Evolutionary conservation across 2,113 vertebrate genomes (phyloP).

Genomic region (Heterochromis multidens): DNA sequence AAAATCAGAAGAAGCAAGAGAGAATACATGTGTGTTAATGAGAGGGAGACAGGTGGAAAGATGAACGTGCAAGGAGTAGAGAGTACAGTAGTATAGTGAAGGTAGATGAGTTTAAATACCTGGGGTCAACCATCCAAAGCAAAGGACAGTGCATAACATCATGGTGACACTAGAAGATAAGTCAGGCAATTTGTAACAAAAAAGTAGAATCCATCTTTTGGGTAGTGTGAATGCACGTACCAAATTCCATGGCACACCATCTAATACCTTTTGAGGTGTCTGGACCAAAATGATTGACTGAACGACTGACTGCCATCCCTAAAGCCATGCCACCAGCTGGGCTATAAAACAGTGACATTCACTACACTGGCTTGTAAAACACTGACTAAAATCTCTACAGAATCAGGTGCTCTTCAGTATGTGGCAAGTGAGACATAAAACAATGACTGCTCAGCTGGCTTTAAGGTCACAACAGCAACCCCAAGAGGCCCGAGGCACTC

Average conservation of each 20-base stretch:
- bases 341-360: neutral
- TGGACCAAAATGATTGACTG: neutral
- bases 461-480: constrained; percentile 9
- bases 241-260: neutral
- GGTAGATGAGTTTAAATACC: too few relatives aligned
- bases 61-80: too few relatives aligned
- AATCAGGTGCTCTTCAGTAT: neutral
- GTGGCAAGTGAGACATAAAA: neutral
- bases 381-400: neutral
- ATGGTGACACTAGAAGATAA: too few relatives aligned
- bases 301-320: neutral
- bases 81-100: too few relatives aligned
- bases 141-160: too few relatives aligned
- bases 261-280: neutral
- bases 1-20: too few relatives aligned
- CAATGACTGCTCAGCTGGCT: neutral
- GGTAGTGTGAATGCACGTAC: neutral
- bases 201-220: too few relatives aligned
- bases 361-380: neutral
- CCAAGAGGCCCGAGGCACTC: neutral
- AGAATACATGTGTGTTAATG: too few relatives aligned
- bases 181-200: too few relatives aligned
- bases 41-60: too few relatives aligned
- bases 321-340: neutral
- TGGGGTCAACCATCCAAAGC: too few relatives aligned